phyloP scores from a whole-genome alignment of 2,888 invertebrate genomes.

The Gastracanthus pulcherrimus region DNA sequence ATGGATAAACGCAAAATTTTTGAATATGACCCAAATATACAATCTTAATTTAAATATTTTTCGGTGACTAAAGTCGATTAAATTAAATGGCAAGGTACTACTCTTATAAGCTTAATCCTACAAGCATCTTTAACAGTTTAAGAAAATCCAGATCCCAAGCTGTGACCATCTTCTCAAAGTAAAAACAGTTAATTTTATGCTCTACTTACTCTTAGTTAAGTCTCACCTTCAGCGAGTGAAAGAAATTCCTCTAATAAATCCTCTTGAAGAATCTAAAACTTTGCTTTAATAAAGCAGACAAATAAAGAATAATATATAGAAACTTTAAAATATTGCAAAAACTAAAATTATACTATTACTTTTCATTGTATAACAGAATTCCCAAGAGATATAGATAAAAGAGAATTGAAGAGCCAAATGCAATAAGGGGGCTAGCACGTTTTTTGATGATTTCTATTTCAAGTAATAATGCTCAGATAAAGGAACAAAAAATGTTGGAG shows the following conservation, averaged over 20 bases:
- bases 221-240: neutral
- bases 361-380: no score
- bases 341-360: no score
- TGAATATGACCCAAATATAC: no score
- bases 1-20: no score
- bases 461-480: no score
- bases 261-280: neutral
- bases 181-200: conserved; percentile 4
- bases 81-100: neutral
- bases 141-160: neutral
- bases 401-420: no score
- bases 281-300: neutral
- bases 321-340: neutral
- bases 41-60: no score
- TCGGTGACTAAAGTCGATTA: neutral
- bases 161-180: neutral
- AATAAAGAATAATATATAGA: neutral
- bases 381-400: no score
- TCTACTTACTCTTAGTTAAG: conserved; percentile 12
- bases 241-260: conserved; percentile 17
- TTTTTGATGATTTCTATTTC: no score
- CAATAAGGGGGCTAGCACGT: no score
- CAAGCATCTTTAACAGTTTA: neutral
- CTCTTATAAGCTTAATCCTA: conserved; percentile 15
- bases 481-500: no score